Evolutionary conservation across 1,140 invertebrate genomes (phyloP), one percentile per base, ranked within the genome.

Genomic region (Cheumatopsyche charites): DNA sequence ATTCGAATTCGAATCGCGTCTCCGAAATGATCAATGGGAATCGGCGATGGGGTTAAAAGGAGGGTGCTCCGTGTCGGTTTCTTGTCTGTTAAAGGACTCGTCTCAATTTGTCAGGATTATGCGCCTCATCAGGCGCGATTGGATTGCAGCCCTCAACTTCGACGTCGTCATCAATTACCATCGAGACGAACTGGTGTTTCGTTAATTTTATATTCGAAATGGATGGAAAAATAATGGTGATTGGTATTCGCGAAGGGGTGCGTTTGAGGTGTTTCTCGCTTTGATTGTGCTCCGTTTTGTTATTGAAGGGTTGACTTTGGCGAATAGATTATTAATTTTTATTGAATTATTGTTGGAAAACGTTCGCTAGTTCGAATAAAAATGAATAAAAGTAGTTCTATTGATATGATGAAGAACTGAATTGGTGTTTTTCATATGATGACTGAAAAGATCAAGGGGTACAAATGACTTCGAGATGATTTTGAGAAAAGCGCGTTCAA

Each of bases 71-170:
- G 43, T 15, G 15, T 15, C 15, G 12, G 12, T n/a, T n/a, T n/a
- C n/a, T n/a, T n/a, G n/a, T n/a, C n/a, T n/a, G n/a, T n/a, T n/a
- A 21, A 11, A 23, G 12, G n/a, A 25, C 23, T 19, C 21, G 63
- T 26, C 26, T 66, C 63, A 15, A 66, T 66, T 66, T 66, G 63
- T 66, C 63, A 66, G 63, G 63, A 66, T 66, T 66, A 66, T 25
- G 42, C 63, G 63, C 42, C 63, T 66, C 63, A 45, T 66, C 63
- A 21, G 19, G 42, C 42, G 1, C 63, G 43, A 12, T 12, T 12
- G 15, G 15, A 47, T n/a, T 12, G 43, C 43, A 11, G 15, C 4
- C 13, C 52, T 23, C 21, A 17, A 23, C 15, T 21, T n/a, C 19
- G 52, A 58, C 21, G 52, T 3, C 9, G 21, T 19, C 11, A 15